phyloP scores from a whole-genome alignment of 1,140 invertebrate genomes.

The Tribolium castaneum region DNA sequence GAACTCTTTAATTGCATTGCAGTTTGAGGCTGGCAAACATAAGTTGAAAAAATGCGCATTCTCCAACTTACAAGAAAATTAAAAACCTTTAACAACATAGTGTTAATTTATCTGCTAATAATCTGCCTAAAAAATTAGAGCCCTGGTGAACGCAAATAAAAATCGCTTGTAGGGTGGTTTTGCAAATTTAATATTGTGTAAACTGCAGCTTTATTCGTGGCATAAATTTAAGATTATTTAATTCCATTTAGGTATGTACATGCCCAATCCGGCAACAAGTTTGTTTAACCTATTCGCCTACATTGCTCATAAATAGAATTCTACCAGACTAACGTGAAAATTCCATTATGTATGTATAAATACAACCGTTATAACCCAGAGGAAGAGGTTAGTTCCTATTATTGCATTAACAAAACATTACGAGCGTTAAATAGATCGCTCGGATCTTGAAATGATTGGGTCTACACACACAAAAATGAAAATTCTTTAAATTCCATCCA shows the following conservation, averaged over 20 bases:
- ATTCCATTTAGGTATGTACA: neutral
- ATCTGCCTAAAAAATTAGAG: too few relatives aligned
- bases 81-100: too few relatives aligned
- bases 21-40: too few relatives aligned
- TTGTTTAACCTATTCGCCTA: neutral
- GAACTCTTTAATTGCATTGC: too few relatives aligned
- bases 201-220: neutral
- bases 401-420: conserved; percentile 10
- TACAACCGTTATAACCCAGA: neutral
- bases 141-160: neutral
- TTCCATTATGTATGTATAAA: conserved; percentile 35
- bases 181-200: neutral
- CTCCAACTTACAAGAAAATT: too few relatives aligned
- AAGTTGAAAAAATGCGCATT: too few relatives aligned
- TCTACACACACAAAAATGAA: neutral
- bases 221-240: neutral
- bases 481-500: neutral
- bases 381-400: neutral
- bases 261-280: neutral
- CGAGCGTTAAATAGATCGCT: neutral
- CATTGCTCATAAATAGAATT: neutral
- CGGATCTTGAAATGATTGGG: neutral
- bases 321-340: conserved; percentile 17
- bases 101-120: too few relatives aligned
- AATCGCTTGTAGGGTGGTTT: neutral